Conservation (phyloP, 2,888 invertebrate genomes). For the Nasonovia ribisnigri region DNA sequence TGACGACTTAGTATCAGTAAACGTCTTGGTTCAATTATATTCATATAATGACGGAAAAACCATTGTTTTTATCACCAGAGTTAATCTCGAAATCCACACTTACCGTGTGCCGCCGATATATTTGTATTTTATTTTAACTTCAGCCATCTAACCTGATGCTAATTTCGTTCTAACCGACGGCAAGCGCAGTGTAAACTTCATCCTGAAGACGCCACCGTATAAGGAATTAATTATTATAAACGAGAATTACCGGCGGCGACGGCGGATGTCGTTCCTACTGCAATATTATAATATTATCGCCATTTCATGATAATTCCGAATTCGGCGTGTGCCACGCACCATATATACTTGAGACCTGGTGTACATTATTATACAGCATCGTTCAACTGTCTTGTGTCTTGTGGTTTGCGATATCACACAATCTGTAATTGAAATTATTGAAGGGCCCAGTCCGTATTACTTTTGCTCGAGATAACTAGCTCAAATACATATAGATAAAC, state of each 20-base stretch:
- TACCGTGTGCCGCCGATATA: neutral
- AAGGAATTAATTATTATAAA: conserved; percentile 36
- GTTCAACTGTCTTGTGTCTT: too few relatives aligned
- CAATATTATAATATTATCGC: neutral
- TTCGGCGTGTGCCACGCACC: neutral
- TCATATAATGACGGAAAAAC: neutral
- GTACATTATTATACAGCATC: too few relatives aligned
- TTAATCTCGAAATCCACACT: conserved; percentile 29
- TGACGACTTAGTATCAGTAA: neutral
- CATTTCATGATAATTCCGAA: neutral
- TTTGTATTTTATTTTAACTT: neutral
- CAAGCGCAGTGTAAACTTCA: neutral
- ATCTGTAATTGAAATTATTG: too few relatives aligned
- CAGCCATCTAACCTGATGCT: neutral
- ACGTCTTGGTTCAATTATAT: neutral
- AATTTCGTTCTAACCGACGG: conserved; percentile 34
- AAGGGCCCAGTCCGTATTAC: too few relatives aligned
- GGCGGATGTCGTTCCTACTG: neutral
- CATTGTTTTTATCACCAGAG: neutral
- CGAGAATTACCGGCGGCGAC: neutral
- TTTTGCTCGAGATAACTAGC: too few relatives aligned
- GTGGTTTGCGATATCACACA: too few relatives aligned
- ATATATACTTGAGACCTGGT: too few relatives aligned
- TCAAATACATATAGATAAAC: too few relatives aligned
- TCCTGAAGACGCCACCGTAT: neutral